These are phyloP conservation scores for Cassiopea xamachana DNA, from an alignment of 30 jellyfish, hydroid and myxozoan genomes.

Conservation along the genomic window DNA sequence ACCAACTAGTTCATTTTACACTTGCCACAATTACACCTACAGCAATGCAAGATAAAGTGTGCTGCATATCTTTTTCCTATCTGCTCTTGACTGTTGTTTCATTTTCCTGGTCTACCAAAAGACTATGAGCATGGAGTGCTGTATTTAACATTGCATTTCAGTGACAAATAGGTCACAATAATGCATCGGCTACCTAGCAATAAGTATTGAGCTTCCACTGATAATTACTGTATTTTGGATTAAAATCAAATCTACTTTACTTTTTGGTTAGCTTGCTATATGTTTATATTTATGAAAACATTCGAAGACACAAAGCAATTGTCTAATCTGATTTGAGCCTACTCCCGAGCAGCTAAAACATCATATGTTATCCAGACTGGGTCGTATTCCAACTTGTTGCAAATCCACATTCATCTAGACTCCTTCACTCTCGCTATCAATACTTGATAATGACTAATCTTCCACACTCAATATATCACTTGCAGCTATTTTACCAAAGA, in stretches of 20 bases:
- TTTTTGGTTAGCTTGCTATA: not conserved
- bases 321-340: slow-evolving; percentile 40
- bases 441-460: not conserved
- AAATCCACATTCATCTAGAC: slow-evolving; percentile 24
- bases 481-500: not conserved
- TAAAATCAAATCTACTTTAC: not conserved
- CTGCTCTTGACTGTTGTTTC: not conserved
- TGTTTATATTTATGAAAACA: not conserved
- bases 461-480: not conserved
- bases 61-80: not conserved
- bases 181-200: not conserved
- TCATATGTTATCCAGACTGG: slow-evolving; percentile 45
- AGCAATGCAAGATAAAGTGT: not conserved
- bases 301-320: slow-evolving; percentile 31
- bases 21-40: slow-evolving; percentile 22
- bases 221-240: slow-evolving; percentile 1
- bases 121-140: not conserved
- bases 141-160: not conserved
- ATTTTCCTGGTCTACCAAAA: not conserved
- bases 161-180: not conserved
- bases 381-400: slow-evolving; percentile 33
- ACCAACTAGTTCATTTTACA: slow-evolving; percentile 11
- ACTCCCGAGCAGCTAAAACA: slow-evolving; percentile 63
- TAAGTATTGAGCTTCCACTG: not conserved
- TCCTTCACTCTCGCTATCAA: slow-evolving; percentile 31